A percentile compares a stretch with the other conserved stretches of the same genome.
These are phyloP conservation scores for Aurelia sp. DNA, from an alignment of 30 jellyfish, hydroid and myxozoan genomes.

Conservation along the genomic window DNA sequence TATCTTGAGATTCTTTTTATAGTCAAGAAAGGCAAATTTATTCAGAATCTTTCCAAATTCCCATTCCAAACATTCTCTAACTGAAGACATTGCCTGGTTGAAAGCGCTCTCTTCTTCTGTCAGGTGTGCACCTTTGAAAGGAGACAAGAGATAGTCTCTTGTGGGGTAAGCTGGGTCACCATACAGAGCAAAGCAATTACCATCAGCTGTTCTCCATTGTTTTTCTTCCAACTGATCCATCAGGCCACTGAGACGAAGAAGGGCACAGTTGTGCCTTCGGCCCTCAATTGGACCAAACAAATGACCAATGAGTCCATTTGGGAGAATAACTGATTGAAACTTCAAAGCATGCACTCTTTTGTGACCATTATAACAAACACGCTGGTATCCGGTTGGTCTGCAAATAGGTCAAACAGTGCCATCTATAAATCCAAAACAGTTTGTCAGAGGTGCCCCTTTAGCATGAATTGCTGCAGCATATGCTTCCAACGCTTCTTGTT, in stretches of 20 bases:
- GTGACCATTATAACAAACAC: constrained; percentile 15
- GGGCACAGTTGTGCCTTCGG: too few species aligned
- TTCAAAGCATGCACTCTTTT: constrained; percentile 12
- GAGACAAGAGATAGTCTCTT: constrained; percentile 14
- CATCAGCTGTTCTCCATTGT: not conserved
- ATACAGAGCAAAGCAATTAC: constrained; percentile 6
- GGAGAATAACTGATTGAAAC: too few species aligned
- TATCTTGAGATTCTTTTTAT: too few species aligned
- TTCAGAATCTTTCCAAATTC: too few species aligned
- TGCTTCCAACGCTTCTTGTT: constrained; percentile 18
- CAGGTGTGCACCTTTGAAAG: constrained; percentile 14
- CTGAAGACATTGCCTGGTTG: constrained; percentile 6
- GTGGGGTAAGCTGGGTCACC: constrained; percentile 25
- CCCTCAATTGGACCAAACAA: too few species aligned
- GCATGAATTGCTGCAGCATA: constrained; percentile 18
- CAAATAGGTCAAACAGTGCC: not conserved
- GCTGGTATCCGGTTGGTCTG: constrained; percentile 3
- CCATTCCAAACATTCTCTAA: constrained; percentile 8
- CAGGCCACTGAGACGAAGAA: too few species aligned
- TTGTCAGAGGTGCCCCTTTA: constrained; percentile 25
- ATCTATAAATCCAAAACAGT: constrained; percentile 18
- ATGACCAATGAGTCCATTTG: too few species aligned
- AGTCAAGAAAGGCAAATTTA: too few species aligned
- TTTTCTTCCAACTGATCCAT: too few species aligned
- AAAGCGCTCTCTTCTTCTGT: constrained; percentile 1